Percentiles rank a stretch among this genome's conserved stretches.
Evolutionary conservation across 2,888 invertebrate species (phyloP).

Genomic region (Corythucha ciliata): DNA sequence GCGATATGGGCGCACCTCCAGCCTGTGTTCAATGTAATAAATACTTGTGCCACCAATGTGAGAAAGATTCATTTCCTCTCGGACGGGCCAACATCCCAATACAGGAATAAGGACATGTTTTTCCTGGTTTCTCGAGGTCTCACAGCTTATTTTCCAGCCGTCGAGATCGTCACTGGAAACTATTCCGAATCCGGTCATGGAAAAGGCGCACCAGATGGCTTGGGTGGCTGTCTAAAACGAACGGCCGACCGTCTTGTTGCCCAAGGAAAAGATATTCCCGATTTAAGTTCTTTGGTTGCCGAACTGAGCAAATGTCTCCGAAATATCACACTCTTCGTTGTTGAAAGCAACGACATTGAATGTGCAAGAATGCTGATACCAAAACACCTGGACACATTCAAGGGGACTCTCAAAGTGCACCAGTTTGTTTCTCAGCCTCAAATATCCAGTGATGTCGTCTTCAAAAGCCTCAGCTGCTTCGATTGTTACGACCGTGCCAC

Average conservation of each 20-base stretch:
- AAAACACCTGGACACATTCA: neutral
- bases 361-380: neutral
- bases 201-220: constrained; percentile 39
- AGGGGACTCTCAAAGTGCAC: constrained; percentile 6
- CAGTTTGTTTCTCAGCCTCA: constrained; percentile 1
- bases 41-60: neutral
- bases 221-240: constrained; percentile 38
- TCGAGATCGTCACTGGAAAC: constrained; percentile 6
- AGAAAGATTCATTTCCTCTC: constrained; percentile 37
- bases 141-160: constrained; percentile 2
- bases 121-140: constrained; percentile 35
- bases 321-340: neutral
- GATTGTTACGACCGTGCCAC: no score
- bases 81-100: constrained; percentile 40
- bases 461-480: constrained; percentile 1
- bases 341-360: constrained; percentile 6
- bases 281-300: constrained; percentile 3
- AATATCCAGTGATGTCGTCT: neutral
- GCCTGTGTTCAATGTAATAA: neutral
- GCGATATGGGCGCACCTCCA: constrained; percentile 6
- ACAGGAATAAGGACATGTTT: constrained; percentile 40
- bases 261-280: constrained; percentile 20
- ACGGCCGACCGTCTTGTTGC: constrained; percentile 31
- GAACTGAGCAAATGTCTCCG: neutral
- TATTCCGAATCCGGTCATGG: constrained; percentile 10